A percentile compares a stretch with the other conserved stretches of the same genome.
phyloP scores from a whole-genome alignment of 2,113 vertebrate genomes.

The Polypterus senegalus region DNA sequence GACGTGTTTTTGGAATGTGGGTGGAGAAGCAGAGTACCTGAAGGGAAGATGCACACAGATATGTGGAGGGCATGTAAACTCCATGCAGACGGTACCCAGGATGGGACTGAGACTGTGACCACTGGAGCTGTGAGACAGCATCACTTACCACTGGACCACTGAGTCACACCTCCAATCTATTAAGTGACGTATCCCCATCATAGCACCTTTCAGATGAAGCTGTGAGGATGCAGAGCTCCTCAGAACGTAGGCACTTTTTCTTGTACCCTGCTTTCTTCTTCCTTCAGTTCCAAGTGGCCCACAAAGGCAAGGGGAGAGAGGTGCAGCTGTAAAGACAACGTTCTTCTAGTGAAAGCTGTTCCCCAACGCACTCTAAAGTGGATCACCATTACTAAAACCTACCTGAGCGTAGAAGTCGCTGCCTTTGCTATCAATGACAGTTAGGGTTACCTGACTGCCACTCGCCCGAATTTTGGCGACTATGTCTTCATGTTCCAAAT shows the following conservation, averaged over 20 bases:
- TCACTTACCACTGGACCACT: too few species aligned
- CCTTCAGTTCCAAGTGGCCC: background rate
- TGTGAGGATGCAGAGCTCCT: background rate
- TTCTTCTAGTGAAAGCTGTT: background rate
- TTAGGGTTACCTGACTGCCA: constrained; percentile 49
- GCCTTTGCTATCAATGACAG: constrained; percentile 51
- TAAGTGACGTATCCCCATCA: too few species aligned
- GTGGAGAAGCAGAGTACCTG: too few species aligned
- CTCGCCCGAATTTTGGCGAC: constrained; percentile 58
- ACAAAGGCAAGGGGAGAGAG: background rate
- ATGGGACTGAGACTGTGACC: too few species aligned
- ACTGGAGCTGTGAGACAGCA: too few species aligned
- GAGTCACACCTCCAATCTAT: too few species aligned
- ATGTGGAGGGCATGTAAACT: too few species aligned
- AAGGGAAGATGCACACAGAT: too few species aligned
- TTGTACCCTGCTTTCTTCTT: background rate
- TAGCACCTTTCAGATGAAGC: too few species aligned
- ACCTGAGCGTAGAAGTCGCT: constrained; percentile 68
- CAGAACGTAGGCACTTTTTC: background rate
- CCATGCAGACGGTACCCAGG: too few species aligned
- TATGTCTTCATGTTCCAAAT: constrained; percentile 59
- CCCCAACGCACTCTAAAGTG: background rate
- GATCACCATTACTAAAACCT: background rate
- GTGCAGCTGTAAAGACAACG: background rate
- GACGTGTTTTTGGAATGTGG: too few species aligned